Conservation (phyloP, 2,113 vertebrate species). For the Epinephelus moara region DNA sequence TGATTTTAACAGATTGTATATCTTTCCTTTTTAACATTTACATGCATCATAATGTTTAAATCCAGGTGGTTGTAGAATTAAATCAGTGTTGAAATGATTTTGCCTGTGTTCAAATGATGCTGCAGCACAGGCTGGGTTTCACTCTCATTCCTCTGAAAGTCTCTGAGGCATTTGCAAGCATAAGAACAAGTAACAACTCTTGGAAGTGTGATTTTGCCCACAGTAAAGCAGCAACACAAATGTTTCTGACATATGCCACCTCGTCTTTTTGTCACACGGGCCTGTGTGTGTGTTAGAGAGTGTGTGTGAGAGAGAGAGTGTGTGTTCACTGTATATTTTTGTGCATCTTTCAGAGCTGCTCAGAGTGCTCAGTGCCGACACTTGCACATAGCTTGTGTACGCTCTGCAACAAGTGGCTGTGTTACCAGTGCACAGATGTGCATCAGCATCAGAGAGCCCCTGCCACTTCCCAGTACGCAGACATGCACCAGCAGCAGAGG, state of each 20-base stretch:
- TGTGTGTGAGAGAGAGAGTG: not conserved
- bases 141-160: not conserved
- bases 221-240: conserved; percentile 22
- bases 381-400: conserved; percentile 86
- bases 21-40: not conserved
- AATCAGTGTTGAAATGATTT: not conserved
- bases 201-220: conserved; percentile 46
- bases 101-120: not conserved
- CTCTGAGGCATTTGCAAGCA: conserved; percentile 16
- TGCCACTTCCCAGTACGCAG: conserved; percentile 57
- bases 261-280: conserved; percentile 37
- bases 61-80: not conserved
- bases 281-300: conserved; percentile 10
- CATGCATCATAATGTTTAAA: not conserved
- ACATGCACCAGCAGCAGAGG: conserved; percentile 74
- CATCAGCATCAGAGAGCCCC: conserved; percentile 81
- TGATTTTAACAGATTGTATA: not conserved
- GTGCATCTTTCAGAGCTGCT: conserved; percentile 78
- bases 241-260: conserved; percentile 43
- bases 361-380: conserved; percentile 82
- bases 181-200: conserved; percentile 22
- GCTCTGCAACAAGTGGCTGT: conserved; percentile 88
- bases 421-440: conserved; percentile 87
- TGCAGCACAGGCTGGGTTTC: conserved; percentile 6
- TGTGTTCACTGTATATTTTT: conserved; percentile 1